Evolutionary conservation across 2,797 vertebrate genomes (phyloP).

Genomic region (Poecilia velifera): DNA sequence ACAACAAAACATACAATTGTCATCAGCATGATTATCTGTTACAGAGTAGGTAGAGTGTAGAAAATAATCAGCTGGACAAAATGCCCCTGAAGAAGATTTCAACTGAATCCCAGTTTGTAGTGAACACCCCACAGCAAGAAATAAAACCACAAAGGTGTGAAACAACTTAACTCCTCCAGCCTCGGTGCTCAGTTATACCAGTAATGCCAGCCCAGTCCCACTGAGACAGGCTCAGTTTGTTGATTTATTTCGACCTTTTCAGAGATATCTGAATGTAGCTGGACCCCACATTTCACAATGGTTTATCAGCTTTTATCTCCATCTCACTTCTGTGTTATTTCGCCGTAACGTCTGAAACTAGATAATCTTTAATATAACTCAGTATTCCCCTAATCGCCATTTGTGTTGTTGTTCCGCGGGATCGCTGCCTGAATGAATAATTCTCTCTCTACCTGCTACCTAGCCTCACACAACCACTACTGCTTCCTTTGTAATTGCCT

Average conservation of each 20-base stretch:
- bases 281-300: conserved; percentile 16
- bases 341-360: neutral
- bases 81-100: neutral
- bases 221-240: neutral
- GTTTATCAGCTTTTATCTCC: conserved; percentile 1
- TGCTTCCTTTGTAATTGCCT: conserved; percentile 55
- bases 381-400: conserved; percentile 39
- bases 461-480: conserved; percentile 4
- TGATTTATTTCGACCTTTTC: neutral
- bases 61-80: neutral
- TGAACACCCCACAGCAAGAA: neutral
- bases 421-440: conserved; percentile 43
- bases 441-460: conserved; percentile 27
- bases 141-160: neutral
- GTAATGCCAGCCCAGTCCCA: neutral
- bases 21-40: neutral
- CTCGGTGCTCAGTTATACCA: neutral
- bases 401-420: conserved; percentile 23
- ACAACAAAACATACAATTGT: neutral
- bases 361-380: conserved; percentile 9
- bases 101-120: neutral
- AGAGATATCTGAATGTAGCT: neutral
- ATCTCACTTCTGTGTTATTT: neutral
- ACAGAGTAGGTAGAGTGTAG: neutral
- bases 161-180: neutral